phyloP scores from a whole-genome alignment of 2,888 invertebrate species.

The Torymus tubicola region DNA sequence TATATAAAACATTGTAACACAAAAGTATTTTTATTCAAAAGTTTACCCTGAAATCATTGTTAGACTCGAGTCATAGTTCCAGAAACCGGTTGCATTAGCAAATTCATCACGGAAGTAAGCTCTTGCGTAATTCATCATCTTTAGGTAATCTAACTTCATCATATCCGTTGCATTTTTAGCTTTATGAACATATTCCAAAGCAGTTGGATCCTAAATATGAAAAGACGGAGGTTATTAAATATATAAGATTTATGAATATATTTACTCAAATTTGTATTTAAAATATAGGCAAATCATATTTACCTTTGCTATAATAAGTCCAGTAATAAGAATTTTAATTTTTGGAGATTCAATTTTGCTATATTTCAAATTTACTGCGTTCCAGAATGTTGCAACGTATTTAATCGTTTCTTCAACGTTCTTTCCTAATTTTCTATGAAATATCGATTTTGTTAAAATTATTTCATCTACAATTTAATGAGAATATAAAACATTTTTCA shows the following conservation, averaged over 20 bases:
- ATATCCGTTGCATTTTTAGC: too few relatives aligned
- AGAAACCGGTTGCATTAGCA: background rate
- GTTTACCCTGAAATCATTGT: background rate
- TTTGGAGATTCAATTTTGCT: constrained; percentile 4
- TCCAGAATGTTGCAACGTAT: constrained; percentile 68
- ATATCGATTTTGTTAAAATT: background rate
- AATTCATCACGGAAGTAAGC: constrained; percentile 1
- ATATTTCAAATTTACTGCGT: constrained; percentile 69
- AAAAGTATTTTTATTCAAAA: background rate
- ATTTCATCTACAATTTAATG: background rate
- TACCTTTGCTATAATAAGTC: constrained; percentile 11
- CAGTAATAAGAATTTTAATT: constrained; percentile 10
- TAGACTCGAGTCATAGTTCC: constrained; percentile 15
- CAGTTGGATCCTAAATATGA: too few relatives aligned
- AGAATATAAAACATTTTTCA: background rate
- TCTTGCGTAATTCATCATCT: background rate
- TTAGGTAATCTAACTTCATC: background rate
- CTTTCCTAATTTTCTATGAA: constrained; percentile 8
- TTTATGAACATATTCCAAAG: too few relatives aligned
- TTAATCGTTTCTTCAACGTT: constrained; percentile 58
- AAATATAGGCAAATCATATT: background rate
- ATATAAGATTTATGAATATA: background rate
- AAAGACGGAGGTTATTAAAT: too few relatives aligned
- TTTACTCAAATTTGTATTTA: background rate
- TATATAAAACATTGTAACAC: background rate